Conservation (phyloP, 2,797 vertebrate species). For the Sylvilagus floridanus region DNA sequence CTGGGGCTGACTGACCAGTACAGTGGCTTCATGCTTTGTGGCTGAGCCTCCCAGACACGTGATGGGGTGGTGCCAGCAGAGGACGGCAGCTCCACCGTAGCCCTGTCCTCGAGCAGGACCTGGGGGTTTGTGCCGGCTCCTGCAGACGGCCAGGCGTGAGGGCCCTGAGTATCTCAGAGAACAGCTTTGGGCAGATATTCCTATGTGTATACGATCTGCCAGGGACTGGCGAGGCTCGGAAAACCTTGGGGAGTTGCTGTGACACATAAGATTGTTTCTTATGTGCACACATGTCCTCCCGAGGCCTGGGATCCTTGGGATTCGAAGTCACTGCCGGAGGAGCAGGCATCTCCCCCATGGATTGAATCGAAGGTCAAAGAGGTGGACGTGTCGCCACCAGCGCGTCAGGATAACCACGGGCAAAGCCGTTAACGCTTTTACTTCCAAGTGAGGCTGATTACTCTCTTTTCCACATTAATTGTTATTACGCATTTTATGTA, state of each 20-base stretch:
- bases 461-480: conserved; percentile 71
- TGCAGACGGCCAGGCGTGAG: rapidly evolving
- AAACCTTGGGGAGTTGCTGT: background rate
- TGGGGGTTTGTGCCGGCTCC: background rate
- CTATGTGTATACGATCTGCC: background rate
- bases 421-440: conserved; percentile 62
- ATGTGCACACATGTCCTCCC: rapidly evolving
- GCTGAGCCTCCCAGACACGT: background rate
- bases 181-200: background rate
- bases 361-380: background rate
- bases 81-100: background rate
- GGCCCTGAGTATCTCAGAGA: background rate
- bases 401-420: conserved; percentile 24
- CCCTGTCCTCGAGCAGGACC: background rate
- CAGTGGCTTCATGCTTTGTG: background rate
- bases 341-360: background rate
- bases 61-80: background rate
- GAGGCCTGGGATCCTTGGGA: background rate
- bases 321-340: background rate
- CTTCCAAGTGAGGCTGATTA: conserved; percentile 68
- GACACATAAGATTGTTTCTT: background rate
- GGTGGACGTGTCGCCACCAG: rapidly evolving
- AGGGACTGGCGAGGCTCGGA: background rate
- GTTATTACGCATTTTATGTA: conserved; percentile 82
- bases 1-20: background rate